phyloP scores from a whole-genome alignment of 2,113 vertebrate species.

The Leucopternis melanops region DNA sequence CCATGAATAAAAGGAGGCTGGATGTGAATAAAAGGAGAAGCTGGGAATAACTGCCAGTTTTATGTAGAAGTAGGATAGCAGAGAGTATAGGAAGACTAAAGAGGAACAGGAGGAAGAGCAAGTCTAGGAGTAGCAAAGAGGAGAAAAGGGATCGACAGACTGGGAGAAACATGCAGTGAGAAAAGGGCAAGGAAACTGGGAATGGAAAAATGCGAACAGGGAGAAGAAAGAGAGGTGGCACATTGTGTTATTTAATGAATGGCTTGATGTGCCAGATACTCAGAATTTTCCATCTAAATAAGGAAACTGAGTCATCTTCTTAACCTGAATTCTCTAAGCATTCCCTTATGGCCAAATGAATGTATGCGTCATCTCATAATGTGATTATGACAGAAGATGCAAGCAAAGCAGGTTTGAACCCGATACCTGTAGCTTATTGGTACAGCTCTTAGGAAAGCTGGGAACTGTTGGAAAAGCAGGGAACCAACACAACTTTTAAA shows the following conservation, averaged over 20 bases:
- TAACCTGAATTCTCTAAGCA: not conserved
- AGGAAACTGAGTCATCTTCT: not conserved
- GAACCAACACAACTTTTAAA: not conserved
- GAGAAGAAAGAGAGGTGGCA: not conserved
- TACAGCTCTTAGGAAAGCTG: not conserved
- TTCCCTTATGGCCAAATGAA: not conserved
- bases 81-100: not conserved
- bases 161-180: not conserved
- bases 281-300: not conserved
- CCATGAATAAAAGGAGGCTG: not conserved
- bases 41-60: not conserved
- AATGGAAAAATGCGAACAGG: not conserved
- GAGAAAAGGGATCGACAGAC: not conserved
- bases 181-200: not conserved
- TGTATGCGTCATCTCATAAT: not conserved
- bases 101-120: not conserved
- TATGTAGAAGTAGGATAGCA: not conserved
- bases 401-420: constrained; percentile 3
- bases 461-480: not conserved
- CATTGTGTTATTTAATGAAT: not conserved
- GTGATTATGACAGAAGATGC: not conserved
- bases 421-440: not conserved
- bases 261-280: not conserved
- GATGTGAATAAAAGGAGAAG: not conserved
- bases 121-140: not conserved